These are phyloP conservation scores for Heliconius hermathena DNA, from an alignment of 1,140 invertebrate species.

Conservation along the genomic window DNA sequence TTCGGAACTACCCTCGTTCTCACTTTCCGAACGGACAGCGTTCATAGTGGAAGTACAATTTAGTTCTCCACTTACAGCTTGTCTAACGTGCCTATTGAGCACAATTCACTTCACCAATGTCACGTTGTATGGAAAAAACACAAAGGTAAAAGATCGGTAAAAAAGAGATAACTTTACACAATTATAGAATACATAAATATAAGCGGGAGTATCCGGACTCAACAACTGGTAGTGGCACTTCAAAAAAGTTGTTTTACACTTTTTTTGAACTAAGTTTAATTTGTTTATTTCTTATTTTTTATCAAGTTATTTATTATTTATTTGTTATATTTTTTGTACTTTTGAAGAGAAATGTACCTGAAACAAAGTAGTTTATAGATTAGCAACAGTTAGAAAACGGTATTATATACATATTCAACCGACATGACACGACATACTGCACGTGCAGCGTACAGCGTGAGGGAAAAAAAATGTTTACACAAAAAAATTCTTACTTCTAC, in stretches of 20 bases:
- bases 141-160: too few relatives aligned
- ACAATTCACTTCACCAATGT: too few relatives aligned
- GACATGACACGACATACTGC: too few relatives aligned
- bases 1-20: conserved; percentile 57
- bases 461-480: too few relatives aligned
- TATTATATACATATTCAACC: neutral
- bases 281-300: neutral
- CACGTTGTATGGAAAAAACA: too few relatives aligned
- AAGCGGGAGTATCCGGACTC: too few relatives aligned
- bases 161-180: too few relatives aligned
- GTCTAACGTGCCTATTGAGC: too few relatives aligned
- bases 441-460: too few relatives aligned
- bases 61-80: neutral
- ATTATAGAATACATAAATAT: too few relatives aligned
- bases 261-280: neutral
- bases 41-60: conserved; percentile 46
- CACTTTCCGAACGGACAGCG: conserved; percentile 51
- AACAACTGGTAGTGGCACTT: neutral
- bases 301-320: neutral
- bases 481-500: too few relatives aligned
- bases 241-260: neutral
- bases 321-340: neutral
- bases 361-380: neutral
- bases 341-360: neutral
- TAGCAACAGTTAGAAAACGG: neutral